Base-by-base conservation (phyloP, 2,113 vertebrate genomes). In the Notechis scutatus region DNA sequence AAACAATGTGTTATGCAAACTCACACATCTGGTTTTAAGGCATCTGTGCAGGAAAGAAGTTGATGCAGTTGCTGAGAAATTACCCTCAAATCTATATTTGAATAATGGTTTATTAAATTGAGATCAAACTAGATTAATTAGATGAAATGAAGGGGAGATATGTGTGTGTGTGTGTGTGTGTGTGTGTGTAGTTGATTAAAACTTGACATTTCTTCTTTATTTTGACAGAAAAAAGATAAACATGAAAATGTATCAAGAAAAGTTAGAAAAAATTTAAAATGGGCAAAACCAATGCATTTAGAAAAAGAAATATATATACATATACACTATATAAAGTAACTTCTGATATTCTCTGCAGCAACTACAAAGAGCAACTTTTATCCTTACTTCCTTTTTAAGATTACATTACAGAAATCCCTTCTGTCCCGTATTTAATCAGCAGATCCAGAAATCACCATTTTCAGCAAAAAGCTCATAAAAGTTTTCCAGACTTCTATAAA, bases 31-130 rank as follows among this genome's bases (percentile, higher is more conserved):
- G 88, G 74, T 90, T 24, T 24, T 92, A 26, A 8, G 14, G 85
- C 54, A 89, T 57, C 92, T 92, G 92, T 42, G 18, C 29, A 86
- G 61, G 55, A 86, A 86, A 59, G 74, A 90, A n/a, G n/a, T 90
- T 85, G 45, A 52, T 54, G 74, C 34, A 92, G 87, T 52, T 89
- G 61, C n/a, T 81, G 69, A 54, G 34, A 39, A 29, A n/a, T 81
- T 93, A 34, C 26, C 45, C 12, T 87, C 50, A 93, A 93, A 57
- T 24, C 29, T 57, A 93, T 86, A 90, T 61, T 90, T 42, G n/a
- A 86, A 34, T 42, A 1, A 90, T 47, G 45, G n/a, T 86, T 23
- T 18, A 42, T 10, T 90, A 64, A 23, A 89, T 10, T 45, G 9
- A 39, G 50, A 54, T 74, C 24, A 74, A 15, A 88, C n/a, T 81